A percentile compares a stretch with the other conserved stretches of the same genome.
Conservation (phyloP, 1,140 invertebrate genomes). For the Sminthurinus signatus region DNA sequence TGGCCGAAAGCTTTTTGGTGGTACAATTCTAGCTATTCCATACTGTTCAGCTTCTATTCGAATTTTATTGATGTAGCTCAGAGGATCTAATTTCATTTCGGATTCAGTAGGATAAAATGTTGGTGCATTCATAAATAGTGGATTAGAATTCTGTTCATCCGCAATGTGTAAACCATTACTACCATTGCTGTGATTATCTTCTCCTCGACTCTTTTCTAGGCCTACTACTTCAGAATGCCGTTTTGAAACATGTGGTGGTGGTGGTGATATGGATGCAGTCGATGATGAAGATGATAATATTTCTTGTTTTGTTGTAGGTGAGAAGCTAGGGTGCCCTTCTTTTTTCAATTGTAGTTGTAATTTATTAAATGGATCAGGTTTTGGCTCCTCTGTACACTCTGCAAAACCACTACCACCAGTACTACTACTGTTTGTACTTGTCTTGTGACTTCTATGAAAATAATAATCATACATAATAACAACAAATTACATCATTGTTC, state of each 20-base stretch:
- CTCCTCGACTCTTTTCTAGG: no score
- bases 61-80: constrained; percentile 82
- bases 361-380: constrained; percentile 21
- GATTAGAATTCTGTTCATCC: not conserved
- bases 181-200: no score
- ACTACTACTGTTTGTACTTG: not conserved
- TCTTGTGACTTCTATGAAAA: not conserved
- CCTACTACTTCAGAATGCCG: no score
- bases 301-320: no score
- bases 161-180: no score
- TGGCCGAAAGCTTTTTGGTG: constrained; percentile 78
- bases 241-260: no score
- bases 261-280: no score
- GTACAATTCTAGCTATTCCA: constrained; percentile 82
- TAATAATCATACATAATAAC: no score
- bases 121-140: constrained; percentile 57
- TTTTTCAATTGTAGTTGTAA: constrained; percentile 27
- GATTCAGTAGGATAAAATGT: constrained; percentile 68
- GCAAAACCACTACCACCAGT: not conserved
- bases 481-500: no score
- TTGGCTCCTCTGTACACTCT: not conserved
- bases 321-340: not conserved
- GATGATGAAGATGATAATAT: no score
- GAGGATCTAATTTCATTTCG: constrained; percentile 60
- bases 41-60: constrained; percentile 67